Evolutionary conservation across 2,888 invertebrate species (phyloP), one percentile per base, ranked within the genome.

Genomic region (Notodromas monacha): DNA sequence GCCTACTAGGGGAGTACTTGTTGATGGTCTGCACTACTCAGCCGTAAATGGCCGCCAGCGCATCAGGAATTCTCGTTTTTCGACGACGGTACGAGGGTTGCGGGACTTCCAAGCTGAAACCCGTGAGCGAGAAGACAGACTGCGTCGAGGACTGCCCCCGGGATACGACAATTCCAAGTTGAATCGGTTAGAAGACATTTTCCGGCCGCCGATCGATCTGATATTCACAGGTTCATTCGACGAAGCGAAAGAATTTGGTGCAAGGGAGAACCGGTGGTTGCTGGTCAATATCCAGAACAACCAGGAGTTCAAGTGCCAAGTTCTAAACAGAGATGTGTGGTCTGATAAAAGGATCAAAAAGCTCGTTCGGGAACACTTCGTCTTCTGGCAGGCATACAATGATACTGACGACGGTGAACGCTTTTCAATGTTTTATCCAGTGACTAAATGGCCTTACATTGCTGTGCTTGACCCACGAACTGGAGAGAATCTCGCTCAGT

Each of bases 241-340:
- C 33, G 38, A 58, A 50, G 58, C 61, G 0, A 52, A 63, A 14
- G 58, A 60, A 31, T 50, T 49, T 29, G 55, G 65, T 33, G 51
- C 56, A 37, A 42, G 45, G 3, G 47, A 52, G 11, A 60, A 61
- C 38, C 56, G 57, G 33, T 68, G 68, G 68, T 42, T 68, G 14
- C 48, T 68, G 38, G 62, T 67, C 1, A 68, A 68, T 43, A 55
- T 68, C 5, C 67, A 68, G 43, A 59, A 65, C 44, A 56, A 60
- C 14, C 55, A 57, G 38, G 62, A 63, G 44, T 68, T 68, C 43
- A 49, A 58, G 13, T 67, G 66, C 37, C 66, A 67, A 46, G 55
- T 61, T 6, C 48, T 68, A 29, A 66, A 67, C 46, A 51, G 66
- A 28, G 68, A 68, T 42, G 57, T 68, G 2, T 68, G 68, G 68